Percentiles rank a stretch among this genome's conserved stretches.
phyloP scores from a whole-genome alignment of 1,140 invertebrate species.

The Camponotus pennsylvanicus region DNA sequence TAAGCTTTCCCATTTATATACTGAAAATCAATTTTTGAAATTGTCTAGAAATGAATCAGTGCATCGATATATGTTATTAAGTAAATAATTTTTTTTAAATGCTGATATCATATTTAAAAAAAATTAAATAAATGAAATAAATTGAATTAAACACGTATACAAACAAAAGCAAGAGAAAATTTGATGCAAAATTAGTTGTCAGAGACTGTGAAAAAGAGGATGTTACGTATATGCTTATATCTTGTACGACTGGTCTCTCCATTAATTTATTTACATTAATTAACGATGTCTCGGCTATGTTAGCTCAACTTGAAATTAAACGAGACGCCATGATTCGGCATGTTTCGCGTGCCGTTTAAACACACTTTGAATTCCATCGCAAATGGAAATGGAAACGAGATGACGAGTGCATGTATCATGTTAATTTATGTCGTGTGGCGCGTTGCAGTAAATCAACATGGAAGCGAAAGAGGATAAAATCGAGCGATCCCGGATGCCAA shows the following conservation, averaged over 20 bases:
- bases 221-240: no score
- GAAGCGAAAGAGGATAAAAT: conserved; percentile 51
- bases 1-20: no score
- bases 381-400: conserved; percentile 48
- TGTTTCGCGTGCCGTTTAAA: background rate
- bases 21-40: no score
- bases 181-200: background rate
- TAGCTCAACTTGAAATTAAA: background rate
- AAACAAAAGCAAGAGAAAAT: no score
- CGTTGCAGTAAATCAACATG: conserved; percentile 42
- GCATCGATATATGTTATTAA: no score
- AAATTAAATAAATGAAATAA: no score
- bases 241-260: background rate
- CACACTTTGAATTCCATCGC: conserved; percentile 14
- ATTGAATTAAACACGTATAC: no score
- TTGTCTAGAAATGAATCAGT: no score
- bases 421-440: conserved; percentile 47
- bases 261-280: background rate
- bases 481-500: conserved; percentile 35
- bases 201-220: background rate
- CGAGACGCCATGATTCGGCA: background rate
- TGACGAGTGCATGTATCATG: conserved; percentile 56
- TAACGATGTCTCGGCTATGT: background rate
- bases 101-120: no score
- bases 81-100: no score